Percentiles rank a stretch among this genome's conserved stretches.
phyloP scores from a whole-genome alignment of 2,797 vertebrate species.

The Taeniopygia guttata region DNA sequence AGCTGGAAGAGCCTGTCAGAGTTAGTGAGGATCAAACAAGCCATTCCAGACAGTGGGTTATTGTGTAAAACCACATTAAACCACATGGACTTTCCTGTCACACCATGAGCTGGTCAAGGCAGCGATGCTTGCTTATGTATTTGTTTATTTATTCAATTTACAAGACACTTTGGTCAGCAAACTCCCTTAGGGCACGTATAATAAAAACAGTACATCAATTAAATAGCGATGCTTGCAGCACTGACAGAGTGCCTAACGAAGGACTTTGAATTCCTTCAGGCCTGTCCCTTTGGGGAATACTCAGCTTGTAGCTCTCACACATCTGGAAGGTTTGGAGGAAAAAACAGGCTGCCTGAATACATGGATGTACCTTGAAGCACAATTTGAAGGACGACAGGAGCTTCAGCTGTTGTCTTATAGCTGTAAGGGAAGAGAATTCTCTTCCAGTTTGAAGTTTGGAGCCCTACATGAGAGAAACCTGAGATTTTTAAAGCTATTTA shows the following conservation, averaged over 20 bases:
- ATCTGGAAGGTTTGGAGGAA: background rate
- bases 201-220: conserved; percentile 57
- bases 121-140: background rate
- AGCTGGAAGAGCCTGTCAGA: conserved; percentile 13
- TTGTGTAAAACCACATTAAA: conserved; percentile 17
- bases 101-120: background rate
- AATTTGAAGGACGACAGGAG: background rate
- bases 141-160: conserved; percentile 59
- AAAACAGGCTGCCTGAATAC: background rate
- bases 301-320: background rate
- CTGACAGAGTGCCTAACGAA: conserved; percentile 46
- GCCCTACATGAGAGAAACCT: background rate
- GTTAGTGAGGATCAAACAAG: conserved; percentile 27
- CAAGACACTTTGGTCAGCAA: conserved; percentile 42
- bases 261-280: conserved; percentile 44
- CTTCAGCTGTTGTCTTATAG: background rate
- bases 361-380: background rate
- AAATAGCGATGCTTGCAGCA: background rate
- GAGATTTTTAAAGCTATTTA: conserved; percentile 13
- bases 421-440: background rate
- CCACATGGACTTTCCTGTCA: background rate
- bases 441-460: background rate
- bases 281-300: conserved; percentile 23
- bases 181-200: background rate
- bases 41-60: background rate